phyloP scores from a whole-genome alignment of 2,888 invertebrate species.

The Clistopyga incitator region DNA sequence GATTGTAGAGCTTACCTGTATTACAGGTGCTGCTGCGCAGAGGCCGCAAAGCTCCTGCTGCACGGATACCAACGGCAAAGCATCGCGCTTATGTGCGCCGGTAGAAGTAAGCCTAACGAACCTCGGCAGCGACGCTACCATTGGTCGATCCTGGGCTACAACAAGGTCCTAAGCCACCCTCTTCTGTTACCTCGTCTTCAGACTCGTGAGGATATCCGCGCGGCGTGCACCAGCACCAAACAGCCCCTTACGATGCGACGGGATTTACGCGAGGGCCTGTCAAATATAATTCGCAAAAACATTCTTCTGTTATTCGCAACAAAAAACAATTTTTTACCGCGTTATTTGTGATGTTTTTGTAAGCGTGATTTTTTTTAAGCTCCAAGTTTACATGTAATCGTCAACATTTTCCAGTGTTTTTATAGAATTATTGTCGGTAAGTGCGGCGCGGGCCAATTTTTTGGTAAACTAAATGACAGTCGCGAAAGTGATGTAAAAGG shows the following conservation, averaged over 20 bases:
- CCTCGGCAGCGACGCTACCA: conserved; percentile 74
- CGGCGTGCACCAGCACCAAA: conserved; percentile 69
- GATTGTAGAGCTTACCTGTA: not conserved
- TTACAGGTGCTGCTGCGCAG: conserved; percentile 65
- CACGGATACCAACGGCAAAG: conserved; percentile 40
- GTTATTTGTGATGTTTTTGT: conserved; percentile 1
- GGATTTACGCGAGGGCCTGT: conserved; percentile 12
- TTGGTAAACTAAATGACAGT: not conserved
- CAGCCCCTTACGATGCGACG: conserved; percentile 14
- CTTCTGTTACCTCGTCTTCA: conserved; percentile 73
- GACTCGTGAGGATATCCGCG: conserved; percentile 79
- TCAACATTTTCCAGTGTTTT: not conserved
- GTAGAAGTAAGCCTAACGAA: conserved; percentile 77
- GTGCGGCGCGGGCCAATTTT: not conserved
- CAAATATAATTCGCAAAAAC: conserved; percentile 4
- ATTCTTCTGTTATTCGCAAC: not conserved
- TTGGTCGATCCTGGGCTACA: conserved; percentile 80
- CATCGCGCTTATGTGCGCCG: conserved; percentile 46
- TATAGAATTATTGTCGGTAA: not conserved
- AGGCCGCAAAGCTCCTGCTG: conserved; percentile 54
- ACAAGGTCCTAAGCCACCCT: conserved; percentile 77
- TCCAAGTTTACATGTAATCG: not conserved
- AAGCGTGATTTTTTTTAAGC: not conserved
- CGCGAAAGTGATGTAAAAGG: not conserved
- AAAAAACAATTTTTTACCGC: conserved; percentile 14